Evolutionary conservation across 37 sponge, comb jelly and placozoan species (phyloP).

Genomic region (Theonella swinhoei): DNA sequence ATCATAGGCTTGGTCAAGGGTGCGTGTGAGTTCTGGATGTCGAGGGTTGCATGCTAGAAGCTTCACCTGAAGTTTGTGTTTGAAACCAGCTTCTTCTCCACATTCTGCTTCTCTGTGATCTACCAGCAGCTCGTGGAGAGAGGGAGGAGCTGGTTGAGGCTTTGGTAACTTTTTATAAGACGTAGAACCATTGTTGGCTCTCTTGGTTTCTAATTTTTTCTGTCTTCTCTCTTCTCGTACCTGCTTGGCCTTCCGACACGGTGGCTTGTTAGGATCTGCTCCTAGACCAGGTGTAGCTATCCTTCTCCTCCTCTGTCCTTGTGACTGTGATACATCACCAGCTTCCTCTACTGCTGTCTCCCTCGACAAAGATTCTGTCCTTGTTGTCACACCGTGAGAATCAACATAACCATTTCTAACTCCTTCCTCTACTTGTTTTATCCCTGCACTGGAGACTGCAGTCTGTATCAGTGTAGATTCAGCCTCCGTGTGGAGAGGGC

Average conservation of each 20-base stretch:
- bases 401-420: neutral
- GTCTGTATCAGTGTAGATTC: neutral
- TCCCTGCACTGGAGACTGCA: neutral
- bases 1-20: constrained; percentile 8
- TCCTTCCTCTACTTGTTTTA: neutral
- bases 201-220: neutral
- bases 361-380: neutral
- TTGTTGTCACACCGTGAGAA: neutral
- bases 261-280: constrained; percentile 42
- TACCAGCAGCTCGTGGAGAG: constrained; percentile 19
- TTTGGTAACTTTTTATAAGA: neutral
- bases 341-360: neutral
- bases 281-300: constrained; percentile 24
- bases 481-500: neutral
- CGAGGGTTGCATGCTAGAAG: constrained; percentile 25
- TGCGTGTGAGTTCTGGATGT: constrained; percentile 1
- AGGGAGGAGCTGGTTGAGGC: neutral
- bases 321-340: neutral
- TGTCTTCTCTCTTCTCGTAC: neutral
- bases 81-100: neutral
- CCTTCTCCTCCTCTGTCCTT: neutral
- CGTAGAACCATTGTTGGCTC: neutral
- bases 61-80: constrained; percentile 31
- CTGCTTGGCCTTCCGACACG: constrained; percentile 51
- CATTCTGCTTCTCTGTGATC: neutral